Evolutionary conservation across 2,888 invertebrate species (phyloP).

Genomic region (Pyrocoelia pectoralis): DNA sequence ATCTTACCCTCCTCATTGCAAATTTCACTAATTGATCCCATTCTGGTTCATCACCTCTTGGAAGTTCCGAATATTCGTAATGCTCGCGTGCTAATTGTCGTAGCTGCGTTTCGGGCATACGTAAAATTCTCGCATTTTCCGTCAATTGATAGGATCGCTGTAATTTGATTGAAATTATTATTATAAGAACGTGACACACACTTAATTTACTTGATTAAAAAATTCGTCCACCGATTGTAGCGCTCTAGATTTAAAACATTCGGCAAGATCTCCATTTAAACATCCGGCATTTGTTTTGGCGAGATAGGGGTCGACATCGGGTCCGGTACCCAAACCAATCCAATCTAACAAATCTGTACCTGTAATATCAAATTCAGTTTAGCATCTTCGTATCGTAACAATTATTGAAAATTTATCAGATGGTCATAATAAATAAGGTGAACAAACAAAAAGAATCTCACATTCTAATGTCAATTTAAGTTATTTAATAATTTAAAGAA

Average conservation of each 20-base stretch:
- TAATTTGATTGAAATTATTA: conserved; percentile 28
- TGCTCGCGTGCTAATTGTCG: conserved; percentile 74
- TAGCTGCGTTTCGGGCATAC: conserved; percentile 74
- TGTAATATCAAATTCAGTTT: conserved; percentile 41
- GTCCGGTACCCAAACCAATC: conserved; percentile 78
- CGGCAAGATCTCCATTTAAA: conserved; percentile 80
- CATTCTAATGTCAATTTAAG: no score
- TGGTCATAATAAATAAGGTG: no score
- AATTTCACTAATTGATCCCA: conserved; percentile 85
- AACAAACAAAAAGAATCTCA: no score
- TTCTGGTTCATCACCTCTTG: conserved; percentile 77
- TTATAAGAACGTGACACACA: no score
- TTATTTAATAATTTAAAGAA: no score
- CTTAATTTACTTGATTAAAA: conserved; percentile 66
- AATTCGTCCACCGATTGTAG: conserved; percentile 79
- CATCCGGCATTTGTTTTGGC: conserved; percentile 78
- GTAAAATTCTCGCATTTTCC: conserved; percentile 75
- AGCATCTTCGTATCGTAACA: not conserved
- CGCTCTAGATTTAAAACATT: conserved; percentile 85
- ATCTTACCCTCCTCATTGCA: conserved; percentile 72
- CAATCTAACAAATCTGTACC: conserved; percentile 79
- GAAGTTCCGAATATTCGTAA: conserved; percentile 75
- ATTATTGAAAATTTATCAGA: no score
- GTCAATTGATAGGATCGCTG: conserved; percentile 63
- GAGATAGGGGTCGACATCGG: conserved; percentile 79